Percentiles rank a stretch among this genome's conserved stretches.
Evolutionary conservation across 2,113 vertebrate species (phyloP).

Genomic region (Centropus bengalensis): DNA sequence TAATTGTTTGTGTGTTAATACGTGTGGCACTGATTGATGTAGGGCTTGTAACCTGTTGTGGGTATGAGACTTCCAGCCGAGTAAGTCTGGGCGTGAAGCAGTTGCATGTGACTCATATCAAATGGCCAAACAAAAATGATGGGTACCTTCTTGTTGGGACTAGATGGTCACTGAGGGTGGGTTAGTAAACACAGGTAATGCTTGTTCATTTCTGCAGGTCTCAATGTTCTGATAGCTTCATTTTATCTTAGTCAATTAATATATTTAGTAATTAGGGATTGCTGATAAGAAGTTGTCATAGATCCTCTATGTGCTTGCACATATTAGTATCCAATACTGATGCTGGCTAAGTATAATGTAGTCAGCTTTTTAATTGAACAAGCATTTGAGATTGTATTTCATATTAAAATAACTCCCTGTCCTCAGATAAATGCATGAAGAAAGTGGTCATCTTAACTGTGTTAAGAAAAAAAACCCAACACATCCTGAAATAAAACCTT

Average conservation of each 20-base stretch:
- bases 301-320: not conserved
- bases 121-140: not conserved
- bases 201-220: not conserved
- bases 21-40: not conserved
- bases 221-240: not conserved
- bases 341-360: not conserved
- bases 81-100: not conserved
- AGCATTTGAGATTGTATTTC: not conserved
- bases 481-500: not conserved
- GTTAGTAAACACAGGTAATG: no score
- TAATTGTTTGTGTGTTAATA: not conserved
- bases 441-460: not conserved
- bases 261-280: not conserved
- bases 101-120: accelerated
- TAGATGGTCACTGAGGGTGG: not conserved
- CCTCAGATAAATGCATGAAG: not conserved
- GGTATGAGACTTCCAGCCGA: not conserved
- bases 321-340: not conserved
- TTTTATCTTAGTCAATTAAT: not conserved
- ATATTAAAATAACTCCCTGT: not conserved
- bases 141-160: not conserved
- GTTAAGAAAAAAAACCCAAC: not conserved
- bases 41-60: not conserved
- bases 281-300: not conserved
- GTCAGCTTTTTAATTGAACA: not conserved